Evolutionary conservation across 2,113 vertebrate species (phyloP), one percentile per base, ranked within the genome.

Genomic region (Gadus chalcogrammus): DNA sequence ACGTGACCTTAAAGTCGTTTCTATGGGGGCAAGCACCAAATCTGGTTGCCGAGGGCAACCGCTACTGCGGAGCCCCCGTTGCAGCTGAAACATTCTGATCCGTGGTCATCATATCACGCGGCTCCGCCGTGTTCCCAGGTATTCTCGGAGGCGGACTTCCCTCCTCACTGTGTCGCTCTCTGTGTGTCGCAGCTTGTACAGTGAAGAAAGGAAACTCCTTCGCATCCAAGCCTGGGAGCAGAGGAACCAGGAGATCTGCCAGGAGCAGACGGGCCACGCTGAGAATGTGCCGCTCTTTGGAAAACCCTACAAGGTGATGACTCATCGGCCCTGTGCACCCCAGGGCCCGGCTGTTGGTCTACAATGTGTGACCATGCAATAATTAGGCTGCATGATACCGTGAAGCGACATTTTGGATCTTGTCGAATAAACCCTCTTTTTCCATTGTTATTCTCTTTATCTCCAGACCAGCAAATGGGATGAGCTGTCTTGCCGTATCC

Each of bases 291-390:
- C 95, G 0, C 94, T 97, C 60, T 99, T 98, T 85, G 91, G 92
- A 84, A 91, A 96, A 78, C 97, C 97, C 31, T 96, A 95, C 87
- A 99, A 98, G 95, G 97, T 99, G 91, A 79, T 71, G 16, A 3
- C 20, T 4, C 15, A 20, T 65, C 35, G 4, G 6, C 3, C 6
- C 31, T 35, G 31, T 35, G 31, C 31, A 35, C 31, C 4, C 31
- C 6, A 35, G 31, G 31, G 4, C 31, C 31, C 4, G 4, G 31
- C 6, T 35, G 31, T 35, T 5, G 31, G 4, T 35, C 31, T 35
- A 35, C 0, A 35, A 35, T 35, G 31, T 35, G 6, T 7, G 6
- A 35, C 31, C 3, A 35, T 35, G 6, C 31, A 35, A 35, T 35
- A 4, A 35, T 35, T 35, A 7, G 2, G 31, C 31, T 35, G 31